phyloP scores from a whole-genome alignment of 2,113 vertebrate genomes.

The Haplotaxodon microlepis region DNA sequence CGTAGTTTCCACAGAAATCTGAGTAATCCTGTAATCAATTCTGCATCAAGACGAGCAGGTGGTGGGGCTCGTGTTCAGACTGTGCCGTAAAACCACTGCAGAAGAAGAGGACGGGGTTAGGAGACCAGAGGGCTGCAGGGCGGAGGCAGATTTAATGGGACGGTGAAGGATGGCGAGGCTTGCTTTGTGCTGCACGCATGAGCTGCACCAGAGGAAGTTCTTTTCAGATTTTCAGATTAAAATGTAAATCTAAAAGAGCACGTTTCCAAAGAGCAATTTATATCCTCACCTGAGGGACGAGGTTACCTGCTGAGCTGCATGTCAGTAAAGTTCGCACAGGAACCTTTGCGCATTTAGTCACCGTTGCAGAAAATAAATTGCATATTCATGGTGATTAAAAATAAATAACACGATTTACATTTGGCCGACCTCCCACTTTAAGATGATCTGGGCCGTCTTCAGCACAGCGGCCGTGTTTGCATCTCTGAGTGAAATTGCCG shows the following conservation, averaged over 20 bases:
- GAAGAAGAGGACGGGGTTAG: neutral
- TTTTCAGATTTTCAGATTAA: neutral
- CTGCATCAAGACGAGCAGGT: fast-evolving
- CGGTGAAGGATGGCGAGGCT: neutral
- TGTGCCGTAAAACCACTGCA: neutral
- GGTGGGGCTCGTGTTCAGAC: neutral
- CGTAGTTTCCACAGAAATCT: neutral
- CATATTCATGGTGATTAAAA: neutral
- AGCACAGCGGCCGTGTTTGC: fast-evolving
- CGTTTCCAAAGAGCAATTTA: fast-evolving
- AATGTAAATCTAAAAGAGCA: neutral
- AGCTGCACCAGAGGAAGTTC: neutral
- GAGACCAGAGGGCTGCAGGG: neutral
- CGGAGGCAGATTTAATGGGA: neutral
- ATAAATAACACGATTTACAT: neutral
- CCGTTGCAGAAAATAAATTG: neutral
- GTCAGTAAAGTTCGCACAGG: neutral
- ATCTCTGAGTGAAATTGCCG: neutral
- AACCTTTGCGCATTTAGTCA: neutral
- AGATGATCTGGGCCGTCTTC: neutral
- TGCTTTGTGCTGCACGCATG: neutral
- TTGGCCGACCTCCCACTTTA: neutral
- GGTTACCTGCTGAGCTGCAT: neutral
- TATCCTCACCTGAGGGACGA: neutral
- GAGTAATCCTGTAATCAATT: fast-evolving